A percentile compares a stretch with the other conserved stretches of the same genome.
phyloP scores from a whole-genome alignment of 1,140 invertebrate genomes.

The Zaprionus lachaisei region DNA sequence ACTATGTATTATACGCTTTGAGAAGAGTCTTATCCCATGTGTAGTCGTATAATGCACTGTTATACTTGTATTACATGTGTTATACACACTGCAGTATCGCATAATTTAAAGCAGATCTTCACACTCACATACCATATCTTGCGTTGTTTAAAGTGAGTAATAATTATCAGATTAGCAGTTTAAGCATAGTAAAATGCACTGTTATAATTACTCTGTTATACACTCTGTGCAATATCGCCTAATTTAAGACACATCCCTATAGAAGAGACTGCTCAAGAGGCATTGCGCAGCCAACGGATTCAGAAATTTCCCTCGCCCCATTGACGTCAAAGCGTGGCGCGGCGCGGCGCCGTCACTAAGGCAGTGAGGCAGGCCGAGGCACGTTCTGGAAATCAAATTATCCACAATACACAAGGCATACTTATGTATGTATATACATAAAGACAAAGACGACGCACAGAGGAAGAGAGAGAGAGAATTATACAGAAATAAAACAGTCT shows the following conservation, averaged over 20 bases:
- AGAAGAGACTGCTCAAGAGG: background rate
- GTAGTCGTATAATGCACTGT: no score
- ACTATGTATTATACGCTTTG: no score
- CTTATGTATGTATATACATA: slow-evolving; percentile 39
- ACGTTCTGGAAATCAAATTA: slow-evolving; percentile 79
- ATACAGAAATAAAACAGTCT: slow-evolving; percentile 34
- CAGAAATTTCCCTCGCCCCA: slow-evolving; percentile 34
- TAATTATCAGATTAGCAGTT: background rate
- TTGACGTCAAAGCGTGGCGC: slow-evolving; percentile 64
- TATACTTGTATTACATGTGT: no score
- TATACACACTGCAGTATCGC: background rate
- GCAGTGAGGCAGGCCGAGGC: slow-evolving; percentile 58
- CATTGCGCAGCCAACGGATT: slow-evolving; percentile 3
- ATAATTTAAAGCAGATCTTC: background rate
- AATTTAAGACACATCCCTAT: background rate
- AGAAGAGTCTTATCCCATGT: no score
- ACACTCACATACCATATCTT: background rate
- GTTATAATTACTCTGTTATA: background rate
- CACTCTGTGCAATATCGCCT: background rate
- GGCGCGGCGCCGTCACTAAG: slow-evolving; percentile 58
- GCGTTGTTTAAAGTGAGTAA: background rate
- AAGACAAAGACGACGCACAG: slow-evolving; percentile 43
- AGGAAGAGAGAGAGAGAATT: background rate
- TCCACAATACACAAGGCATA: slow-evolving; percentile 29
- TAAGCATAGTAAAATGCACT: background rate